Percentiles rank a stretch among this genome's conserved stretches.
These are phyloP conservation scores for Drosophila sulfurigaster DNA, from an alignment of 1,140 invertebrate species.

Conservation along the genomic window DNA sequence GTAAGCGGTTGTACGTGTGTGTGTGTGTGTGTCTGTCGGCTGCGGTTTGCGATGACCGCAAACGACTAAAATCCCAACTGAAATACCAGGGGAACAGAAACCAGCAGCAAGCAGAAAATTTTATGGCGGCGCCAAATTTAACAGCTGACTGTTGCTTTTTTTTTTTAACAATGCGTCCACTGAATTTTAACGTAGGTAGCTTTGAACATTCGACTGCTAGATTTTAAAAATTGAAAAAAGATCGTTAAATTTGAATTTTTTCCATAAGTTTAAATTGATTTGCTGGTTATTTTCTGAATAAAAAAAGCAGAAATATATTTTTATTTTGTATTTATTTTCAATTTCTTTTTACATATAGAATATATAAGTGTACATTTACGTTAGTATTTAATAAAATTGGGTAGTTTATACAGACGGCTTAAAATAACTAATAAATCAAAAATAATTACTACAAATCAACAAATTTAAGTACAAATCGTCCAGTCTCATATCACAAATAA, in stretches of 20 bases:
- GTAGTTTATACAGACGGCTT: conserved; percentile 38
- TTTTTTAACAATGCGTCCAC: not conserved
- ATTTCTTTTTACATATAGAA: conserved; percentile 14
- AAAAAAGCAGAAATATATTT: not conserved
- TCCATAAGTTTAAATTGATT: not conserved
- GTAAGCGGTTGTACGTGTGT: not conserved
- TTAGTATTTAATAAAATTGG: conserved; percentile 20
- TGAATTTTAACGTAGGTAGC: no score
- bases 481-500: conserved; percentile 41
- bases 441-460: conserved; percentile 6
- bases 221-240: not conserved
- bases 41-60: not conserved
- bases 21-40: no score
- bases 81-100: not conserved
- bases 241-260: not conserved
- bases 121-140: not conserved
- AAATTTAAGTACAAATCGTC: conserved; percentile 56
- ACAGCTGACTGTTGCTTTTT: not conserved
- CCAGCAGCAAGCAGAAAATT: not conserved
- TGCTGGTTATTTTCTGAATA: not conserved
- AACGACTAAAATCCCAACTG: not conserved
- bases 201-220: no score
- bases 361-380: conserved; percentile 51
- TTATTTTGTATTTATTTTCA: conserved; percentile 31
- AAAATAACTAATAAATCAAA: conserved; percentile 35